These are phyloP conservation scores for Autographa gamma DNA, from an alignment of 2,888 invertebrate species.

Conservation along the genomic window DNA sequence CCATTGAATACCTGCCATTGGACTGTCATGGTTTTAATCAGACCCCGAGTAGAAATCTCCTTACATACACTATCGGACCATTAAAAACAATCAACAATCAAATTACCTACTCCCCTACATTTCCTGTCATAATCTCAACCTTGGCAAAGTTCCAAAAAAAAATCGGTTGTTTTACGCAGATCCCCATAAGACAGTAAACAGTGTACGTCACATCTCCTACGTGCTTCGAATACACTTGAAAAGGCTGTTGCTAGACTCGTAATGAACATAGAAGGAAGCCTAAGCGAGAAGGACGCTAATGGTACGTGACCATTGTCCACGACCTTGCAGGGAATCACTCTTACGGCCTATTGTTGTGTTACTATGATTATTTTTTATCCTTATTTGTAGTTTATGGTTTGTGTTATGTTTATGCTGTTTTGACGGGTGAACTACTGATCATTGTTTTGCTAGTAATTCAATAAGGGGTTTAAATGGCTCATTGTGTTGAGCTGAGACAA, in stretches of 20 bases:
- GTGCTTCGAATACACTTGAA: conserved; percentile 48
- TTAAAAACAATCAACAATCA: background rate
- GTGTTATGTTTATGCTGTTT: background rate
- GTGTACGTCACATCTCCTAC: conserved; percentile 15
- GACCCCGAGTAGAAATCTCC: no score
- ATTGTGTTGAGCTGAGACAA: no score
- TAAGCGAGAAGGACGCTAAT: conserved; percentile 40
- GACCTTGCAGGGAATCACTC: conserved; percentile 28
- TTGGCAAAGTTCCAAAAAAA: conserved; percentile 6
- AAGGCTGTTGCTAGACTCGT: conserved; percentile 28
- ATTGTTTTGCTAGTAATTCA: background rate
- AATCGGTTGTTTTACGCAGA: conserved; percentile 28
- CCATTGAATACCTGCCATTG: no score
- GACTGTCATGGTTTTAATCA: no score
- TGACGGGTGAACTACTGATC: background rate
- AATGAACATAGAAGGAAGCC: conserved; percentile 54
- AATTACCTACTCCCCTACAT: background rate
- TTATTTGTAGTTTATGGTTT: background rate
- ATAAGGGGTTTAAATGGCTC: background rate
- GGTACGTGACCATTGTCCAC: conserved; percentile 48
- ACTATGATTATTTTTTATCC: conserved; percentile 6
- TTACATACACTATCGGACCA: no score
- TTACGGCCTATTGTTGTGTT: background rate
- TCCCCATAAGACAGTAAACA: conserved; percentile 47
- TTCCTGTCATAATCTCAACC: background rate